Evolutionary conservation across 2,797 vertebrate genomes (phyloP), one percentile per base, ranked within the genome.

Genomic region (Antennarius maculatus): DNA sequence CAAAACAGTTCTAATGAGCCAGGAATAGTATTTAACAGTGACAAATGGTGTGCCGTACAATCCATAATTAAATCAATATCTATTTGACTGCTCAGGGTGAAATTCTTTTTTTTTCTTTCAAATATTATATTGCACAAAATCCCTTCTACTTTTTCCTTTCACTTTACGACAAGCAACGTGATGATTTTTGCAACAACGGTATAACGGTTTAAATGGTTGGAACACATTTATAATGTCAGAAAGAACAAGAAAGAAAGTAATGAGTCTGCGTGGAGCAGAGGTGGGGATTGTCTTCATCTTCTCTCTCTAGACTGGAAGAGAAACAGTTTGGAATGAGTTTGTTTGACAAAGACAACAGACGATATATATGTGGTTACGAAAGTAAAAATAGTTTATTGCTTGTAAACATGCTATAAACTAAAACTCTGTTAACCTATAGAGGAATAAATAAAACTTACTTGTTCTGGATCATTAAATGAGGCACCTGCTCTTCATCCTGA

Each of bases 391-490:
- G 3, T 29, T 8, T 7, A 34, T 45, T 9, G 15, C 2, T 34
- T 34, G 31, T 34, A 48, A 60, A 61, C 4, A n/a, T 23, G 23
- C 49, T 3, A 37, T 42, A 13, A 31, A 48, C 14, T 47, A n/a
- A 56, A n/a, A 59, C 17, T 1, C 23, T 23, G 2, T 23, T 23
- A 23, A 23, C 23, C 1, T 1, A 55, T 55, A 10, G 55, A 53
- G 6, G 28, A 51, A 73, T 54, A 28, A 72, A 81, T 61, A 14
- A 58, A 83, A 51, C 55, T 66, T 69, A 71, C 71, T 51, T 72
- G 54, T 49, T 54, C 10, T 47, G 65, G 61, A 27, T 66, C 66
- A 68, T 60, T 58, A 56, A 50, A 70, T 61, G 53, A 52, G 43
- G 43, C 34, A 41, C 6, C 53, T 49, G 62, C 48, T 72, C 34